Percentiles rank a stretch among this genome's conserved stretches.
Conservation (phyloP, 2,888 invertebrate species). For the Pterostichus niger region DNA sequence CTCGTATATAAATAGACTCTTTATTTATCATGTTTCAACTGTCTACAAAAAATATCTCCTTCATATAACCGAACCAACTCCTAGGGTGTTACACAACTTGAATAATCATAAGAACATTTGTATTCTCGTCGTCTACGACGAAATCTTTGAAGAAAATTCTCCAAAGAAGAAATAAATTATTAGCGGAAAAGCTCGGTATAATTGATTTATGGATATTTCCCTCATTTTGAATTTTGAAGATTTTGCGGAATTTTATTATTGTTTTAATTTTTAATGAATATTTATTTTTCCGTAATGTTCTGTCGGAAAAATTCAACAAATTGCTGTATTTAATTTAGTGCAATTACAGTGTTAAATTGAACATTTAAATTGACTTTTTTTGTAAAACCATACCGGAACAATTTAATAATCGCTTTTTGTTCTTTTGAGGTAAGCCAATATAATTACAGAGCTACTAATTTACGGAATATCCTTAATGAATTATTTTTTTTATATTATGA, state of each 20-base stretch:
- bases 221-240: background rate
- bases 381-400: background rate
- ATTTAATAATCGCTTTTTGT: background rate
- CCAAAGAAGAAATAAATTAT: slow-evolving; percentile 19
- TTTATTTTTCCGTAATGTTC: background rate
- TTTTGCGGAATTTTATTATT: background rate
- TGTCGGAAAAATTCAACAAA: background rate
- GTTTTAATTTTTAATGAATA: background rate
- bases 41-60: slow-evolving; percentile 21
- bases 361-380: slow-evolving; percentile 10
- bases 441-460: background rate
- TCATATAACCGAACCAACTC: background rate
- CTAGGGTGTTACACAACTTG: slow-evolving; percentile 9
- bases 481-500: slow-evolving; percentile 10
- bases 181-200: slow-evolving; percentile 24
- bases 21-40: slow-evolving; percentile 20
- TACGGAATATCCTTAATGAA: background rate
- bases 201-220: slow-evolving; percentile 26
- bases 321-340: background rate
- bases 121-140: background rate
- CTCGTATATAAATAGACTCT: slow-evolving; percentile 16
- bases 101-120: slow-evolving; percentile 44
- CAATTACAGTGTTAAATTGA: slow-evolving; percentile 10
- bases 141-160: slow-evolving; percentile 29
- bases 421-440: background rate